Percentiles rank a stretch among this genome's conserved stretches.
phyloP scores from a whole-genome alignment of 2,888 invertebrate species.

The Molorchus minor region DNA sequence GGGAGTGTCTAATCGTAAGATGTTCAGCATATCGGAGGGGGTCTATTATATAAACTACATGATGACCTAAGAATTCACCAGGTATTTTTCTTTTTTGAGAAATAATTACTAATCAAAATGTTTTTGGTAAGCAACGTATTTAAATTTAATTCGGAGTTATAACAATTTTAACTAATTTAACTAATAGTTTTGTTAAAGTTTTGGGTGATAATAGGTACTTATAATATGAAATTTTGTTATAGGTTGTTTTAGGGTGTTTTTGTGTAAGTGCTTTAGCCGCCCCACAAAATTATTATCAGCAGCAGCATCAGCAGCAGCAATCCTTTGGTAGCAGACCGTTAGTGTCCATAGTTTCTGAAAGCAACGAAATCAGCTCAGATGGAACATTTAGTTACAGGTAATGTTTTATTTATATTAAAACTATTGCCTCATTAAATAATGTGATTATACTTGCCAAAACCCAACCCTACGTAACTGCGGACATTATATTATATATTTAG shows the following conservation, averaged over 20 bases:
- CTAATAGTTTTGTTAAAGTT: background rate
- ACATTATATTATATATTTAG: background rate
- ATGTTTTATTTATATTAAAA: slow-evolving; percentile 8
- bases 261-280: slow-evolving; percentile 47
- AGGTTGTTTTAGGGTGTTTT: slow-evolving; percentile 19
- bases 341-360: slow-evolving; percentile 67
- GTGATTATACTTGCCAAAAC: background rate
- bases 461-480: background rate
- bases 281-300: slow-evolving; percentile 46
- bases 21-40: slow-evolving; percentile 52
- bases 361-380: slow-evolving; percentile 68
- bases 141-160: no score
- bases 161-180: no score
- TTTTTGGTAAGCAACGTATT: slow-evolving; percentile 28
- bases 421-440: background rate
- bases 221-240: background rate
- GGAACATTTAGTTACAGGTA: slow-evolving; percentile 69
- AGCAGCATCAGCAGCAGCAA: slow-evolving; percentile 40
- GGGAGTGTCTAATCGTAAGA: slow-evolving; percentile 53
- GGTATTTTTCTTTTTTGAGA: slow-evolving; percentile 26
- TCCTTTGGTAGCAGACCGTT: slow-evolving; percentile 49
- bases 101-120: slow-evolving; percentile 27
- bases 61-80: slow-evolving; percentile 29
- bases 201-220: background rate
- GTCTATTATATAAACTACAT: slow-evolving; percentile 49